phyloP scores from a whole-genome alignment of 2,797 vertebrate species.

The Myoxocephalus aenaeus region DNA sequence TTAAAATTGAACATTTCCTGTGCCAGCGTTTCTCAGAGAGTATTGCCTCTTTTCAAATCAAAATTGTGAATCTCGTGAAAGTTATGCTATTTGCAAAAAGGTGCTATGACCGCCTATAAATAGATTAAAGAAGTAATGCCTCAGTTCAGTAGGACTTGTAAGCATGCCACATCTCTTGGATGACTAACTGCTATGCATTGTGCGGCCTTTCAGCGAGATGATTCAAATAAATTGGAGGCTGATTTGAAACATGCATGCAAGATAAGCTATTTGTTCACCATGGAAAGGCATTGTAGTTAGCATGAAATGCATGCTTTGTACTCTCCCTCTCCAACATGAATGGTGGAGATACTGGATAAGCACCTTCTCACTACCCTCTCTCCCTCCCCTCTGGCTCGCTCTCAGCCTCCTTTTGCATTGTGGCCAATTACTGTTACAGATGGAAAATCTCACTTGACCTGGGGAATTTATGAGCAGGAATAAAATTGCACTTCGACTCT shows the following conservation, averaged over 20 bases:
- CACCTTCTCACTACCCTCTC: constrained; percentile 50
- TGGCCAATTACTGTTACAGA: constrained; percentile 78
- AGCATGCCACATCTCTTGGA: constrained; percentile 53
- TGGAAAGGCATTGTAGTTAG: constrained; percentile 68
- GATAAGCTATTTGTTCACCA: constrained; percentile 65
- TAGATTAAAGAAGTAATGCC: constrained; percentile 64
- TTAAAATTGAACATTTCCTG: constrained; percentile 76
- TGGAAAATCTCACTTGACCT: constrained; percentile 75
- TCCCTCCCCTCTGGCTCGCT: constrained; percentile 16
- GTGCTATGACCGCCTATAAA: constrained; percentile 65
- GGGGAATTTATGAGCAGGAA: constrained; percentile 67
- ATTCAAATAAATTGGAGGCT: constrained; percentile 65
- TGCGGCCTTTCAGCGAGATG: constrained; percentile 58
- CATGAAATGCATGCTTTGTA: constrained; percentile 72
- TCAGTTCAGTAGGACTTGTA: constrained; percentile 51
- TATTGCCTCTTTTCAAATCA: constrained; percentile 64
- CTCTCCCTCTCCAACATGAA: constrained; percentile 44
- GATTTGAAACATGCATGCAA: constrained; percentile 70
- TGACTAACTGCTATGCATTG: constrained; percentile 61
- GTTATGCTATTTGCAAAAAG: constrained; percentile 48
- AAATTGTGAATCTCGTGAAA: constrained; percentile 58
- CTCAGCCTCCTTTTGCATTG: constrained; percentile 64
- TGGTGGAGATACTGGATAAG: constrained; percentile 68
- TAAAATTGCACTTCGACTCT: constrained; percentile 57
- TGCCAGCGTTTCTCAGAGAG: constrained; percentile 54